Base-by-base conservation (phyloP, 1,140 invertebrate species). In the Drosophila lacertosa region DNA sequence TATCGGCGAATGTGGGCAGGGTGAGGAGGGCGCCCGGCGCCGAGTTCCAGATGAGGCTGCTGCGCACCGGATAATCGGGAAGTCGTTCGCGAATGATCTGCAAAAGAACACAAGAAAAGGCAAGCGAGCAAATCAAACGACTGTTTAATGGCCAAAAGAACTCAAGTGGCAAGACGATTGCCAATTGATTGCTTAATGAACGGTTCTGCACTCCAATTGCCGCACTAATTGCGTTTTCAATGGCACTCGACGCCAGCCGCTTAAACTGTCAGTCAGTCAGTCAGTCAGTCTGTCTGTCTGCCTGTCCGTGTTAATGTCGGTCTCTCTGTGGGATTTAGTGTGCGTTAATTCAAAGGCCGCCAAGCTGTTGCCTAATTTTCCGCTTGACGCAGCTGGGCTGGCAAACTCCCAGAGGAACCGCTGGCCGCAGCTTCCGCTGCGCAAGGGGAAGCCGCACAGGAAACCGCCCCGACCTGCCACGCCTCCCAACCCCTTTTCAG, bases 51-150 rank as follows among this genome's bases (percentile, higher is more conserved):
- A 97, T 93, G 9, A 95, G 92, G 1, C 95, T 94, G 88, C 97
- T 95, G 47, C 97, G 94, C 45, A 93, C 92, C 71, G 93, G 94
- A 92, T 95, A 94, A 89, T 93, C 94, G 45, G 95, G 94, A 66
- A 99, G 93, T 55, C 98, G 94, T 91, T 98, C 97, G 45, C 96
- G 94, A 79, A 99, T 94, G 81, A 98, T 97, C 97, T 98, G 92
- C 9, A 92, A 92, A 93, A 67, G 51, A 47, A 63, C 35, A 67
- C 29, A 15, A 13, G 64, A 3, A n/a, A 9, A 42, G 4, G 33
- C 4, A 42, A 7, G 33, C 4, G 44, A 37, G 24, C 39, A 53
- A 59, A 70, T 69, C 65, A 77, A 84, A 84, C 50, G 69, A 48
- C 60, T 64, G 77, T 81, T 86, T 88, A 86, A 86, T 88, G 77